Base-by-base conservation (phyloP, 2,888 invertebrate genomes). In the Leptopterna dolabrata region DNA sequence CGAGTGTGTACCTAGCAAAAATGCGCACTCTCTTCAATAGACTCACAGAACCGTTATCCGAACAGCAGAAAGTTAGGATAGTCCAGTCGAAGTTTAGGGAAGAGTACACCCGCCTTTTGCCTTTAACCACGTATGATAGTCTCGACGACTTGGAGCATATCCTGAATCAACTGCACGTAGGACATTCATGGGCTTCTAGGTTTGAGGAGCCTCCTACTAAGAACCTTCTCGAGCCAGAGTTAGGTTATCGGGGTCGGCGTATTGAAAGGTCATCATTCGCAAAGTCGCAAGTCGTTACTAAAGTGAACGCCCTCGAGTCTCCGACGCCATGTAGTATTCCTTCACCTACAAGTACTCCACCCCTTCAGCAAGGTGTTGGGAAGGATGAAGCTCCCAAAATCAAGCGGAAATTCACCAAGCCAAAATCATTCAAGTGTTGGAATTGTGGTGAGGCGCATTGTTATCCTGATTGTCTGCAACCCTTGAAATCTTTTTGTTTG, bases 11-110 rank as follows among this genome's bases (percentile, higher is more conserved):
- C n/a, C n/a, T n/a, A n/a, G n/a, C n/a, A n/a, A n/a, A n/a, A n/a
- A n/a, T n/a, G n/a, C n/a, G n/a, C n/a, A n/a, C n/a, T n/a, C n/a
- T n/a, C n/a, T n/a, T n/a, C n/a, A n/a, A n/a, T n/a, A n/a, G n/a
- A n/a, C n/a, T n/a, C n/a, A n/a, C n/a, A n/a, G n/a, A n/a, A n/a
- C n/a, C n/a, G n/a, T n/a, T n/a, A n/a, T n/a, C n/a, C n/a, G n/a
- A n/a, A n/a, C n/a, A n/a, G n/a, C n/a, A n/a, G n/a, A n/a, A n/a
- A n/a, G n/a, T 51, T 90, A 91, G 86, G 2, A 83, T 84, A 27
- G 51, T 87, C 0, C 47, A 36, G 14, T 63, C 76, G n/a, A 87
- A 76, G 14, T 29, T 87, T 6, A 55, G 55, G 16, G 30, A 6
- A 3, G 71, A 71, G 16, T 71, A 71, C 71, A 11, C 16, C 3